Evolutionary conservation across 2,113 vertebrate species (phyloP), one percentile per base, ranked within the genome.

Genomic region (Choloepus hoffmanni): DNA sequence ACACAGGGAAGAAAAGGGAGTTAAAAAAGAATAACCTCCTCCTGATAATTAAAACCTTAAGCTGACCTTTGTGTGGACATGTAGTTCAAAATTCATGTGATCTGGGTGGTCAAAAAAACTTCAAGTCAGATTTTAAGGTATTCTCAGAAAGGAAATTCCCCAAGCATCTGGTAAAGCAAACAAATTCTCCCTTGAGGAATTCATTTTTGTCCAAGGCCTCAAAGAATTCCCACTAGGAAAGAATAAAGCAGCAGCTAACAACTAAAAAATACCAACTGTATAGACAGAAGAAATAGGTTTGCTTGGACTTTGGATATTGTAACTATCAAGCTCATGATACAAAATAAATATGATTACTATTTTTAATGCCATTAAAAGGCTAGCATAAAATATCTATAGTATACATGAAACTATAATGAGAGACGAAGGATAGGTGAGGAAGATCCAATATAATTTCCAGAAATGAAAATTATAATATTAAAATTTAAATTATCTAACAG

Each of bases 381-480:
- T 74, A 83, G 28, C 33, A 85, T 70, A 73, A 95, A 90, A 53
- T 83, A 65, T 92, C 81, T 68, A 6, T 90, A 72, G 68, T 43
- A 13, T 73, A 83, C 55, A 82, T n/a, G 73, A 85, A 89, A 77
- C 74, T 83, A 89, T 84, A 90, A 67, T 78, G 62, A 92, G 16
- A 11, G 21, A 36, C 19, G 92, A 86, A 84, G 33, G 15, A 94
- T 19, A 94, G 73, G 55, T 92, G 79, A 95, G 81, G 50, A 79
- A 70, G 45, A 97, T 78, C 26, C 45, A 74, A 16, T 84, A 36
- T 60, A 77, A 89, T 89, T 89, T 92, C 60, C 89, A 87, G 63
- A 53, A 92, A 92, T 84, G 28, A 94, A 76, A 89, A 74, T 82
- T 77, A 60, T 73, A 88, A 73, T 84, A 91, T 89, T 40, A 95